Base-by-base conservation (phyloP, 1,140 invertebrate species). In the Panagrolaimus sp. region DNA sequence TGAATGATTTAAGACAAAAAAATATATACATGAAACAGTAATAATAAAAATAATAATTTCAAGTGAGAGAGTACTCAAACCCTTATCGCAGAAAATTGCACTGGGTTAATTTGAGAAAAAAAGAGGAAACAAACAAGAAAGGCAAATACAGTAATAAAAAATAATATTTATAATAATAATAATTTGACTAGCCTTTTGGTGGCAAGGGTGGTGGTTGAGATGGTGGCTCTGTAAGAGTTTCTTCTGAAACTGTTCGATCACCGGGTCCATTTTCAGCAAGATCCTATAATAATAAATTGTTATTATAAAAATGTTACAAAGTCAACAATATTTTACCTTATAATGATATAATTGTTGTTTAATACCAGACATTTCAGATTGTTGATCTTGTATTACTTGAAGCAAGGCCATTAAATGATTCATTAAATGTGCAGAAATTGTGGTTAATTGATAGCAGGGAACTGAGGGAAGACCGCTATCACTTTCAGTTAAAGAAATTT, bases 371-470 rank as follows among this genome's bases (percentile, higher is more conserved):
- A 70, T 38, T 43, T 65, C 63, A 12, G 68, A 21, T 45, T 38
- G 62, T 67, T 70, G 68, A 28, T 70, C 68, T 43, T 70, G 68
- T 12, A 70, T 67, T 10, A 70, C 68, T 68, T 70, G 68, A 12
- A 75, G 43, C 47, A 75, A 44, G 14, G 73, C 72, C 21, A 26
- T 78, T 32, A 77, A 38, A 65, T 77, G 75, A 64, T 77, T 77
- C 70, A 77, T 73, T 8, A 77, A 68, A n/a, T 78, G 75, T 1
- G 75, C 75, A 21, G 74, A 77, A 14, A 78, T 69, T 17, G 73
- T 69, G 2, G 73, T 74, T n/a, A 73, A 52, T 17, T 21, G 52
- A 17, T 76, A 76, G 17, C 75, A 76, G 10, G 75, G 69, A 28
- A 76, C 74, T 0, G 71, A 76, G 8, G 75, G 74, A 5, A 75